Conservation (phyloP, 2,113 vertebrate species). For the Typhlomys cinereus region DNA sequence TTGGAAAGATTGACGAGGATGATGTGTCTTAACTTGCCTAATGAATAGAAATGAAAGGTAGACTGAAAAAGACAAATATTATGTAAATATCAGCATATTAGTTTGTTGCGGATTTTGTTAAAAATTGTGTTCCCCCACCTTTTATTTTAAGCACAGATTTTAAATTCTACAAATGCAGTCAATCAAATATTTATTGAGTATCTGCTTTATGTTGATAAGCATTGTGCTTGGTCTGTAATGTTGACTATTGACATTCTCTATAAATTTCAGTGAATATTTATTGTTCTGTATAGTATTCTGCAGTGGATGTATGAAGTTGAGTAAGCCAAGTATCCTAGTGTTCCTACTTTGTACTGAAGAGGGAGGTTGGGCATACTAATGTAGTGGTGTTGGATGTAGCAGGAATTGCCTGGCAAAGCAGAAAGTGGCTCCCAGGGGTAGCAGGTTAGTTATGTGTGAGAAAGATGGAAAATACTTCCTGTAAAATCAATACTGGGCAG, state of each 20-base stretch:
- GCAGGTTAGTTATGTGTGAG: not conserved
- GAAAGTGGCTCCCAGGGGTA: not conserved
- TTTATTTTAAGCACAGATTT: slow-evolving; percentile 14
- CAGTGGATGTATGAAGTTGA: not conserved
- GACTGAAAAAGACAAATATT: not conserved
- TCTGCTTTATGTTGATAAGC: not conserved
- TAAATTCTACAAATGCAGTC: slow-evolving; percentile 13
- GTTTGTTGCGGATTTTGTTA: not conserved
- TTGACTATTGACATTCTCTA: not conserved
- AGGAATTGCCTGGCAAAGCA: not conserved
- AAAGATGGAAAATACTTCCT: not conserved
- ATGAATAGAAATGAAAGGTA: slow-evolving; percentile 8
- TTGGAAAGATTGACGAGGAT: not conserved
- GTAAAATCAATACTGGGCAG: not conserved
- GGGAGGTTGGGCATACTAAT: not conserved
- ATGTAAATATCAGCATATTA: not conserved
- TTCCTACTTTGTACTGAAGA: not conserved
- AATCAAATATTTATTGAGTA: slow-evolving; percentile 11
- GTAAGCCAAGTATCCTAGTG: not conserved
- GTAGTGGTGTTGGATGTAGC: not conserved
- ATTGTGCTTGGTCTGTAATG: not conserved
- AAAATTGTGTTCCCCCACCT: not conserved
- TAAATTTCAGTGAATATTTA: not conserved
- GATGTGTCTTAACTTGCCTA: not conserved
- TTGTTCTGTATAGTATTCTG: not conserved